Evolutionary conservation across 2,888 invertebrate species (phyloP).

Genomic region (Strigamia transsilvanica): DNA sequence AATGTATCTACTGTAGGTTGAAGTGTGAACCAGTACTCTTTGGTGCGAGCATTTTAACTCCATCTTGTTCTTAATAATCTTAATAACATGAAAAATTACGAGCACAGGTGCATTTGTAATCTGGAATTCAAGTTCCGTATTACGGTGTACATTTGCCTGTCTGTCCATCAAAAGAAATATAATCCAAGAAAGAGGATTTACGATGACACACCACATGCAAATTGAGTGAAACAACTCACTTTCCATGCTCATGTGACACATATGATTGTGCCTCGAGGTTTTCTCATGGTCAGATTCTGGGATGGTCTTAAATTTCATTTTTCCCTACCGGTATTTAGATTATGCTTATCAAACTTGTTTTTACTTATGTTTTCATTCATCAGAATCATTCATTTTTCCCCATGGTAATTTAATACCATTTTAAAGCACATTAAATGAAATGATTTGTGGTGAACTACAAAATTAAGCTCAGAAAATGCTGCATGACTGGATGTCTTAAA

Average conservation of each 20-base stretch:
- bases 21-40: too few species aligned
- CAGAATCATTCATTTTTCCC: not conserved
- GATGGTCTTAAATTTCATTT: too few species aligned
- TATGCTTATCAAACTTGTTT: not conserved
- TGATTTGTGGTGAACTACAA: not conserved
- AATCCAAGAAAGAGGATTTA: not conserved
- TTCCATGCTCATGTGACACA: not conserved
- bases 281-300: not conserved
- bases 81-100: too few species aligned
- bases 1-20: too few species aligned
- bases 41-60: too few species aligned
- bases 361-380: not conserved
- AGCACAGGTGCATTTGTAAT: not conserved
- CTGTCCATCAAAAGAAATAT: constrained; percentile 14
- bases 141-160: too few species aligned
- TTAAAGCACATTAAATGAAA: constrained; percentile 24
- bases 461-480: constrained; percentile 17
- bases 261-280: not conserved
- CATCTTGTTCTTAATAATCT: too few species aligned
- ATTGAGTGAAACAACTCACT: constrained; percentile 21
- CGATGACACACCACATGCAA: not conserved
- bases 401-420: not conserved
- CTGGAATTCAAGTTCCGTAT: not conserved
- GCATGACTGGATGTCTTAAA: not conserved
- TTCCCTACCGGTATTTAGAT: too few species aligned